phyloP scores from a whole-genome alignment of 2,113 vertebrate species.

The Triplophysa tibetana region DNA sequence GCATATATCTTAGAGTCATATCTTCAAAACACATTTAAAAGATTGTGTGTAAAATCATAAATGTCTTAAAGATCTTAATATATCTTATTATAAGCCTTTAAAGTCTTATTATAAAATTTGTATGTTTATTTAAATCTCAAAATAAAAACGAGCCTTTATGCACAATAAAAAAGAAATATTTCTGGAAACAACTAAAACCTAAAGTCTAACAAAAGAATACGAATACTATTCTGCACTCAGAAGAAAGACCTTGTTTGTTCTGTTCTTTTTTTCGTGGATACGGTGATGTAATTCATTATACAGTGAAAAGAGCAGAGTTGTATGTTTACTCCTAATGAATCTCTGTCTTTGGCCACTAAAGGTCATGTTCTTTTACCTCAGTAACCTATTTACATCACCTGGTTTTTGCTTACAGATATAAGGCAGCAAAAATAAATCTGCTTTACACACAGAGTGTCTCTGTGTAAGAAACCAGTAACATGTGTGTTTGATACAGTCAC shows the following conservation, averaged over 20 bases:
- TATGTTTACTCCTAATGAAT: slow-evolving; percentile 2
- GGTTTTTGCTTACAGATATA: not conserved
- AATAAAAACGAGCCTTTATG: too few species aligned
- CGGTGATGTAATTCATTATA: not conserved
- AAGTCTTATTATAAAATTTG: too few species aligned
- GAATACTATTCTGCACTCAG: not conserved
- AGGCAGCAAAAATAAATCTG: slow-evolving; percentile 9
- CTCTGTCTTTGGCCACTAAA: slow-evolving; percentile 14
- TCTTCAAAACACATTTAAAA: too few species aligned
- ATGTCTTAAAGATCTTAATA: too few species aligned
- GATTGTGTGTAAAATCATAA: too few species aligned
- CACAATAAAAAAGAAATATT: too few species aligned
- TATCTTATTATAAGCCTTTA: too few species aligned
- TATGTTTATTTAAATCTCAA: too few species aligned
- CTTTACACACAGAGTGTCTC: not conserved
- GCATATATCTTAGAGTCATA: too few species aligned
- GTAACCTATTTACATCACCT: slow-evolving; percentile 30
- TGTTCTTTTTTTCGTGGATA: not conserved
- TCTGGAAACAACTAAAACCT: too few species aligned
- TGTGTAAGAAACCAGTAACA: not conserved
- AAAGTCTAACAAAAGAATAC: too few species aligned
- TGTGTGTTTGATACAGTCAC: too few species aligned
- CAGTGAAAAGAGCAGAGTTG: not conserved
- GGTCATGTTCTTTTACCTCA: slow-evolving; percentile 24
- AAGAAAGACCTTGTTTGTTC: not conserved